A percentile compares a stretch with the other conserved stretches of the same genome.
These are phyloP conservation scores for Aphaenogaster ashmeadi DNA, from an alignment of 1,140 invertebrate genomes.

Conservation along the genomic window DNA sequence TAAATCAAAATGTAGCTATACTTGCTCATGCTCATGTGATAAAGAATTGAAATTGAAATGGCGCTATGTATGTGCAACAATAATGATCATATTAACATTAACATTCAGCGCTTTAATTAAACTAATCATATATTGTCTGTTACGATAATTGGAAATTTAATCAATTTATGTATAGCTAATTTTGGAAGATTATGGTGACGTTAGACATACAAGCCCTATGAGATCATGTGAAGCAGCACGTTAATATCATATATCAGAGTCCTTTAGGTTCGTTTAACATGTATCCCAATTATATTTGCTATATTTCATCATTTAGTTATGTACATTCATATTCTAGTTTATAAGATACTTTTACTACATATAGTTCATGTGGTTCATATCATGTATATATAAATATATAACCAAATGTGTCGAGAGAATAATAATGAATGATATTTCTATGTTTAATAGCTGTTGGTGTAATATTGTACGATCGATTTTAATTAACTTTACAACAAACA, in stretches of 20 bases:
- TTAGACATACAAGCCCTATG: conserved; percentile 14
- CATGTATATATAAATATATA: conserved; percentile 72
- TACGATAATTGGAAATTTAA: conserved; percentile 45
- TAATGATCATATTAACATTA: conserved; percentile 48
- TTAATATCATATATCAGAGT: conserved; percentile 33
- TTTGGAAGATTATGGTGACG: conserved; percentile 12
- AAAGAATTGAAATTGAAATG: conserved; percentile 74
- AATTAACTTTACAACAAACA: conserved; percentile 31
- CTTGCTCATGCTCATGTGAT: conserved; percentile 82
- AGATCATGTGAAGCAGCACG: conserved; percentile 11
- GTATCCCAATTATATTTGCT: conserved; percentile 30
- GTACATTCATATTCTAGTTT: conserved; percentile 62
- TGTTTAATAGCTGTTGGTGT: conserved; percentile 60
- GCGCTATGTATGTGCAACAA: conserved; percentile 61
- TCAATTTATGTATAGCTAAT: conserved; percentile 44
- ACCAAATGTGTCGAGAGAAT: conserved; percentile 64
- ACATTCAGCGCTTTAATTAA: conserved; percentile 66
- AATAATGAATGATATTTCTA: conserved; percentile 73
- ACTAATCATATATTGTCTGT: conserved; percentile 56
- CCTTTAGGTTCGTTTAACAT: conserved; percentile 62
- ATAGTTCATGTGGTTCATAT: conserved; percentile 65
- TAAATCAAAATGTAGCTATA: conserved; percentile 73
- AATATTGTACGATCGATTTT: conserved; percentile 32
- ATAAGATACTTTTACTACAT: conserved; percentile 72
- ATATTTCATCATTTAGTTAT: conserved; percentile 64